Base-by-base conservation (phyloP, 1,140 invertebrate species). In the Pogonus chalceus region DNA sequence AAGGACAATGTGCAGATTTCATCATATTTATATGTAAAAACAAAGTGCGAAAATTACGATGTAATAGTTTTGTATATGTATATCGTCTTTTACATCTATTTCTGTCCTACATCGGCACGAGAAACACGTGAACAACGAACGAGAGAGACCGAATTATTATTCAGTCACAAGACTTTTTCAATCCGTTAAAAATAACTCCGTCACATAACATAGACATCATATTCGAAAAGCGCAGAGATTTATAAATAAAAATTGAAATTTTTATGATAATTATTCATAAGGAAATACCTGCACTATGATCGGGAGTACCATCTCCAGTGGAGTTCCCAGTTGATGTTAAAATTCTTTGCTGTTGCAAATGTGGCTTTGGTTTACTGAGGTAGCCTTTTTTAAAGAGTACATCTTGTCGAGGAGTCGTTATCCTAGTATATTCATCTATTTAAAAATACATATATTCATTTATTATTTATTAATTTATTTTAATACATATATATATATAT, bases 351-450 rank as follows among this genome's bases (percentile, higher is more conserved):
- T 68, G 2, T 49, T 60, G 68, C 31, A 66, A 61, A 51, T 65
- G 75, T 2, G 71, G 70, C 56, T 79, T 81, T 59, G 79, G 81
- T 58, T 77, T 75, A 51, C 76, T 78, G 31, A 84, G 68, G 61
- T 84, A 84, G 20, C 82, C 80, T 63, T 84, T 85, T 65, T 85
- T 85, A 65, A 85, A 84, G 53, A 85, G 68, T n/a, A 85, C 76
- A 60, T 85, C 83, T 66, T 84, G 82, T 49, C 83, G 69, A 7
- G 83, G 83, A 0, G 83, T 83, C 9, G 80, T 82, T 57, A 85
- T 83, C 59, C 79, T 77, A 52, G 82, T 84, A 63, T 85, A 85
- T 66, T 84, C 82, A 58, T 83, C 81, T 80, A 65, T n/a, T n/a
- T 35, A 35, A 35, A 35, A 35, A 35, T 23, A 10, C 18, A 26